Evolutionary conservation across 2,888 invertebrate genomes (phyloP), one percentile per base, ranked within the genome.

Genomic region (Cylindroiulus punctatus): DNA sequence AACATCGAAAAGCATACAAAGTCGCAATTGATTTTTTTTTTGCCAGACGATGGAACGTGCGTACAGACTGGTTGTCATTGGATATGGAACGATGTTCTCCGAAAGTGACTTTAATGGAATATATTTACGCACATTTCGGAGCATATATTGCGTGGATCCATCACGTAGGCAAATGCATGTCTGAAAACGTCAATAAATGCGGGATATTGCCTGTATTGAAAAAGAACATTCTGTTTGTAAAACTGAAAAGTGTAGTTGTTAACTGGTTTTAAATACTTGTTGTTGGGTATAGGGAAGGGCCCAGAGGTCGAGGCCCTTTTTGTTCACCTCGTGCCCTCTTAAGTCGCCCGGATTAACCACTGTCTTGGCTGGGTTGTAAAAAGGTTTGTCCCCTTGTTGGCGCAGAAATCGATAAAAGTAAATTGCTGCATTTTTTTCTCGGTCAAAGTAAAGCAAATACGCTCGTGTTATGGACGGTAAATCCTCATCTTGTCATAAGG

Each of bases 261-360:
- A 1, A 44, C 10, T 44, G 8, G 26, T 76, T 76, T 76, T 76
- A 30, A 30, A 30, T 76, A 26, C 76, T 76, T n/a, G 22, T 26
- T 22, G 76, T 14, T 30, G 30, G 7, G 14, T 76, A n/a, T 19
- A 22, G 30, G 26, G 65, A 65, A 30, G 76, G 26, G 76, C 22
- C 26, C 76, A 76, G 76, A 76, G 76, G 76, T 76, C 76, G 76
- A 76, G 76, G 76, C 76, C 76, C 76, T 76, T 76, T 65, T 76
- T 30, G 2, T 76, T 30, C 76, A 76, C 76, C 76, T 30, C 76
- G 10, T 30, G 76, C 8, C 76, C 76, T 30, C 30, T 76, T 76
- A 76, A 76, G 76, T 30, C 76, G 76, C 30, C 26, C 10, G 76
- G 76, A 76, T 76, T 76, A 76, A 76, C 76, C 76, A 30, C 26